Conservation (phyloP, 2,888 invertebrate species). For the Dilophus febrilis region DNA sequence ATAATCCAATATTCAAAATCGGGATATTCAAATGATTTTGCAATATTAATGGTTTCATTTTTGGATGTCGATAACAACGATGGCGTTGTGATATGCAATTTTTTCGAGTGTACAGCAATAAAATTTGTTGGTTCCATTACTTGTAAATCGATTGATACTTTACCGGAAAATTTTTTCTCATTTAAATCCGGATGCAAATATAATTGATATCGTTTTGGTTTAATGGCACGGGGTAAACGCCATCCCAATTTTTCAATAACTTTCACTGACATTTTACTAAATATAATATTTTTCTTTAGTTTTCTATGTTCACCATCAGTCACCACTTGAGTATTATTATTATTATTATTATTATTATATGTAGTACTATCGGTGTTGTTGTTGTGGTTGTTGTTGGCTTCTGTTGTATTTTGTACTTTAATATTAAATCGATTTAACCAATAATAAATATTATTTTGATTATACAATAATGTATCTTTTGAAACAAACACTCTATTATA, state of each 20-base stretch:
- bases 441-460: background rate
- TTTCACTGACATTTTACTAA: background rate
- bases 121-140: conserved; percentile 28
- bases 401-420: background rate
- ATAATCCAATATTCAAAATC: conserved; percentile 27
- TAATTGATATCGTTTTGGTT: conserved; percentile 45
- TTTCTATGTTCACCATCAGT: background rate
- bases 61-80: conserved; percentile 16
- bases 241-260: conserved; percentile 23
- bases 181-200: conserved; percentile 43
- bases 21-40: conserved; percentile 21
- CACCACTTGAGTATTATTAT: background rate
- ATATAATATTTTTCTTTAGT: background rate
- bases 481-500: too few species aligned
- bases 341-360: too few species aligned
- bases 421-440: background rate
- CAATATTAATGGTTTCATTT: conserved; percentile 10
- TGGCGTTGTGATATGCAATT: conserved; percentile 31
- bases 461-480: too few species aligned
- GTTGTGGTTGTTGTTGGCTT: too few species aligned
- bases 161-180: conserved; percentile 39
- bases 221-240: conserved; percentile 40
- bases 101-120: conserved; percentile 34
- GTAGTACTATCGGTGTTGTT: too few species aligned
- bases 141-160: conserved; percentile 35